A percentile compares a stretch with the other conserved stretches of the same genome.
These are phyloP conservation scores for Coracopsis vasa DNA, from an alignment of 2,113 vertebrate species.

Conservation along the genomic window DNA sequence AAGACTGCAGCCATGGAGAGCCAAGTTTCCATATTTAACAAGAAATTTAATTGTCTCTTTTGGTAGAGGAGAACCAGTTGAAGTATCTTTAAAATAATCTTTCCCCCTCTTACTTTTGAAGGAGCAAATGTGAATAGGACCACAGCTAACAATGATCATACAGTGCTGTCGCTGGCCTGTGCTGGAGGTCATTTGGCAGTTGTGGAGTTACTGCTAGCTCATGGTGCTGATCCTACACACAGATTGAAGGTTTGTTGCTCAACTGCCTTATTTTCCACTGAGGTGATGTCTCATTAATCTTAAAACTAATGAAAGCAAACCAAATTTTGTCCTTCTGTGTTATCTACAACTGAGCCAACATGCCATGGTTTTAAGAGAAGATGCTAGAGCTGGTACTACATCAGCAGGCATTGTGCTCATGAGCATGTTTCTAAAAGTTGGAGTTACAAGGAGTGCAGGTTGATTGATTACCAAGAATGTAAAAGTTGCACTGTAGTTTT, in stretches of 20 bases:
- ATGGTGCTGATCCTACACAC: conserved; percentile 97
- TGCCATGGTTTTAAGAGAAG: background rate
- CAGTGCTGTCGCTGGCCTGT: conserved; percentile 96
- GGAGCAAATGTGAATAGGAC: conserved; percentile 98
- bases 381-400: background rate
- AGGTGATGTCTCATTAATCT: accelerated
- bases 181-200: conserved; percentile 96
- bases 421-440: accelerated
- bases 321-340: accelerated
- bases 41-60: background rate
- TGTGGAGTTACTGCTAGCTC: conserved; percentile 94
- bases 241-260: conserved; percentile 88
- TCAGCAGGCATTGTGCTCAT: accelerated
- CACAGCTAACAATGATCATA: conserved; percentile 97
- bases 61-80: background rate
- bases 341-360: background rate
- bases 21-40: accelerated
- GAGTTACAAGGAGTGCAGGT: background rate
- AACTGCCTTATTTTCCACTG: background rate
- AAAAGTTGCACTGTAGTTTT: background rate
- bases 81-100: background rate
- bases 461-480: accelerated
- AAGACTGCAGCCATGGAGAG: background rate
- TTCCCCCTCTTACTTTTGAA: conserved; percentile 21
- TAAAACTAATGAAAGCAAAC: accelerated